These are phyloP conservation scores for Cephus runcator DNA, from an alignment of 2,888 invertebrate species.

Conservation along the genomic window DNA sequence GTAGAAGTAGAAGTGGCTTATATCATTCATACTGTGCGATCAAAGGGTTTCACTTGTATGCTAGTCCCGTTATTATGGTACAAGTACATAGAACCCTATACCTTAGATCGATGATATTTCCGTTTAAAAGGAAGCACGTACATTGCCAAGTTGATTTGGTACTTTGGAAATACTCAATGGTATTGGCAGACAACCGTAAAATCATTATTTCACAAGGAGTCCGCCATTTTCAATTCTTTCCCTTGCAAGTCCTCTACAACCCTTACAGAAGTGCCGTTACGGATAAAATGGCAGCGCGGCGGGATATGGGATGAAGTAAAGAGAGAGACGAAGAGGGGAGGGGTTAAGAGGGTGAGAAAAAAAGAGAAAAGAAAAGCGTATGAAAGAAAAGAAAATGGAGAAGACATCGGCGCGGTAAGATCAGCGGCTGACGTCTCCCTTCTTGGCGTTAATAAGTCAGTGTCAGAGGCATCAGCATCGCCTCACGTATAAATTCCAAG, in stretches of 20 bases:
- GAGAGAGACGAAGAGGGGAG: neutral
- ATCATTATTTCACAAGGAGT: no score
- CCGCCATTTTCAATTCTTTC: no score
- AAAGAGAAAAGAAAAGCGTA: neutral
- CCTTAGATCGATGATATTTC: neutral
- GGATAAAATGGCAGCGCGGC: no score
- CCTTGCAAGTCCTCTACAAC: no score
- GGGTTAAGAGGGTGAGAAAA: neutral
- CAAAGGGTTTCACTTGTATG: neutral
- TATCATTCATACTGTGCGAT: neutral
- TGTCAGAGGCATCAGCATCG: constrained; percentile 30
- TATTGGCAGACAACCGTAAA: no score
- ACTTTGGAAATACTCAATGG: no score
- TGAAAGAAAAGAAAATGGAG: neutral
- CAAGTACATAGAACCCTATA: neutral
- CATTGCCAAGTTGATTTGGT: no score
- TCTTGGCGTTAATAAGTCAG: constrained; percentile 37
- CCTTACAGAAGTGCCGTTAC: no score
- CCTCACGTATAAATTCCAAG: constrained; percentile 30
- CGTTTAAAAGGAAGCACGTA: no score
- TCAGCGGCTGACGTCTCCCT: neutral
- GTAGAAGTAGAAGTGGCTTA: neutral
- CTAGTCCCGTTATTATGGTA: neutral
- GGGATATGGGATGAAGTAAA: neutral
- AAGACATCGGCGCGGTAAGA: neutral